Evolutionary conservation across 2,113 vertebrate species (phyloP).

Genomic region (Taxidea taxus): DNA sequence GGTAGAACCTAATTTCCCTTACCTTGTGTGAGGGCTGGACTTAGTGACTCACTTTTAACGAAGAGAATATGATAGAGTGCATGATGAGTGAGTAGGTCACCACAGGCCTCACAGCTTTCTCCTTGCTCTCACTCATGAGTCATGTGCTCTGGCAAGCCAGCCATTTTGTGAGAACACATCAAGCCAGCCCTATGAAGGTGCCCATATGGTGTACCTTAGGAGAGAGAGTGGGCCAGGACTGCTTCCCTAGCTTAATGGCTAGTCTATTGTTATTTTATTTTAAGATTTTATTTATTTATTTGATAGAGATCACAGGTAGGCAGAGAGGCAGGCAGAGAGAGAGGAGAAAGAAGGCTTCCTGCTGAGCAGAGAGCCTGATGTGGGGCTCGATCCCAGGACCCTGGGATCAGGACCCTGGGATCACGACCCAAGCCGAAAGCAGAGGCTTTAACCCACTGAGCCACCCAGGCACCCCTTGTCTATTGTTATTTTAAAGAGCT

Average conservation of each 20-base stretch:
- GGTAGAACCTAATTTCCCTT: neutral
- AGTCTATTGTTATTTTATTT: neutral
- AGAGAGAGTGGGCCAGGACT: neutral
- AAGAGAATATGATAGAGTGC: neutral
- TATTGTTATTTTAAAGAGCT: neutral
- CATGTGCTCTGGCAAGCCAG: neutral
- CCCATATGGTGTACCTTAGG: too few species aligned
- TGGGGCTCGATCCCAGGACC: too few species aligned
- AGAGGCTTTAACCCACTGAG: too few species aligned
- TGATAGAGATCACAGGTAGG: too few species aligned
- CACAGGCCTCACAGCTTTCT: neutral
- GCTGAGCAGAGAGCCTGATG: too few species aligned
- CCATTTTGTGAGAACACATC: neutral
- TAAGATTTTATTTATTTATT: too few species aligned
- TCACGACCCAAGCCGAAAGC: too few species aligned
- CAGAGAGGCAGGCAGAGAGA: too few species aligned
- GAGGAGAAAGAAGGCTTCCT: too few species aligned
- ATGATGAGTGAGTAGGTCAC: too few species aligned
- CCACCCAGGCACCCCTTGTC: too few species aligned
- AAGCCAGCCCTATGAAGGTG: neutral
- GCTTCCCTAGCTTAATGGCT: neutral
- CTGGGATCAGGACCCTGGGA: too few species aligned
- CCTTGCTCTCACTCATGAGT: neutral
- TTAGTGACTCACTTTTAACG: neutral
- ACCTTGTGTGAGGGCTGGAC: neutral